A percentile compares a stretch with the other conserved stretches of the same genome.
phyloP scores from a whole-genome alignment of 1,140 invertebrate species.

The Kradibia gibbosae region DNA sequence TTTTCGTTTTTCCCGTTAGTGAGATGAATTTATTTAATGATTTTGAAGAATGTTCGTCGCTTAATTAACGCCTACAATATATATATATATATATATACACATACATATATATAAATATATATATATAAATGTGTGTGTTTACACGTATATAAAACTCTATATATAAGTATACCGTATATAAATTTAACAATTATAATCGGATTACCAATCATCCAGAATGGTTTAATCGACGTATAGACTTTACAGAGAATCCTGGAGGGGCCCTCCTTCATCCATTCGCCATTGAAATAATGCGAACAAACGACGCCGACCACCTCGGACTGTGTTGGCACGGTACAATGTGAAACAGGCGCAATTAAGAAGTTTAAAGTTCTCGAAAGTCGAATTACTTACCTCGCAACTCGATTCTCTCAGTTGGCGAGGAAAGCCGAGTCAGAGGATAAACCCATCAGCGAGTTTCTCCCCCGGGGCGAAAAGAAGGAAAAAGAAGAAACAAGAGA shows the following conservation, averaged over 20 bases:
- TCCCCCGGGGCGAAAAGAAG: constrained; percentile 14
- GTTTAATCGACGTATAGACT: background rate
- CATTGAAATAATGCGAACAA: background rate
- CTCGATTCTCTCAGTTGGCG: background rate
- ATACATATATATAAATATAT: too few relatives aligned
- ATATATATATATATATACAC: too few relatives aligned
- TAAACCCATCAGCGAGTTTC: constrained; percentile 24
- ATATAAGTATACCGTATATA: too few relatives aligned
- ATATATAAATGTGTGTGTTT: too few relatives aligned
- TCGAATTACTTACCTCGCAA: constrained; percentile 23
- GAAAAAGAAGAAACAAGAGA: constrained; percentile 46
- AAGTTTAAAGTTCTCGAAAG: constrained; percentile 29
- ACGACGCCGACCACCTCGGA: background rate
- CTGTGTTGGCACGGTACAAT: background rate
- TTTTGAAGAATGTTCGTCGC: background rate
- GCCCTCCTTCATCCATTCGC: background rate
- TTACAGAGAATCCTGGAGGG: background rate
- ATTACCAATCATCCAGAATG: background rate
- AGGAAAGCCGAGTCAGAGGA: constrained; percentile 41
- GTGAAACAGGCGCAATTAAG: constrained; percentile 9
- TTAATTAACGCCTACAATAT: background rate
- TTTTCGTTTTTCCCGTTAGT: too few relatives aligned
- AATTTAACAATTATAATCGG: background rate
- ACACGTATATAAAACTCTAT: too few relatives aligned
- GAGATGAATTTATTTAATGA: too few relatives aligned